A percentile compares a stretch with the other conserved stretches of the same genome.
Conservation (phyloP, 2,113 vertebrate species). For the Pitta sordida region DNA sequence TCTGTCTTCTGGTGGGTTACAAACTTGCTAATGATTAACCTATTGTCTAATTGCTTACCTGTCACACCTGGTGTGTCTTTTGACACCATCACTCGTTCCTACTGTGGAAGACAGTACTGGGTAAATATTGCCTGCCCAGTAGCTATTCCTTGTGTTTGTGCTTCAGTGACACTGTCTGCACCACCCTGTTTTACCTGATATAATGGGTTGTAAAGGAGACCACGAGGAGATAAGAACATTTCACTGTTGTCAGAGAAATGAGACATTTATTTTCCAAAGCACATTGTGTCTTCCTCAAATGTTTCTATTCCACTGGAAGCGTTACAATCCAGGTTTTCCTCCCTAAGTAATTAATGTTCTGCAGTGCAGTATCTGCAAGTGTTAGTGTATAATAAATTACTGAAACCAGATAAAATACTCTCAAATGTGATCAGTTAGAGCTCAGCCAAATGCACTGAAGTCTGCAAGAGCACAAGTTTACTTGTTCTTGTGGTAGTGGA, state of each 20-base stretch:
- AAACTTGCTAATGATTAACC: neutral
- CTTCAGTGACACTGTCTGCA: neutral
- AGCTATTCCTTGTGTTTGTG: neutral
- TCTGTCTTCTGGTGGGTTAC: neutral
- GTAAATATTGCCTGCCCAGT: neutral
- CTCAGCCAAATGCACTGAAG: neutral
- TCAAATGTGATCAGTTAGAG: neutral
- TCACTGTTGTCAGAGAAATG: neutral
- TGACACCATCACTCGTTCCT: neutral
- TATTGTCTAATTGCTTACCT: neutral
- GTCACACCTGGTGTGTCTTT: neutral
- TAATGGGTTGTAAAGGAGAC: neutral
- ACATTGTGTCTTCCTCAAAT: neutral
- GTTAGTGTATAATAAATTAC: neutral
- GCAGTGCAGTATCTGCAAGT: neutral
- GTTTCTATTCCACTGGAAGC: neutral
- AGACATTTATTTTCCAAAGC: neutral
- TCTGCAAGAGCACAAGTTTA: neutral
- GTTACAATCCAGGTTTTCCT: neutral
- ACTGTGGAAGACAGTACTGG: neutral
- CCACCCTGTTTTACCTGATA: neutral
- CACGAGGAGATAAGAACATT: neutral
- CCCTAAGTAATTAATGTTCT: neutral
- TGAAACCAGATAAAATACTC: neutral
- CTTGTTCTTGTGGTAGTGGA: neutral